Conservation (phyloP, 2,797 vertebrate genomes). For the Phalanger gymnotis region DNA sequence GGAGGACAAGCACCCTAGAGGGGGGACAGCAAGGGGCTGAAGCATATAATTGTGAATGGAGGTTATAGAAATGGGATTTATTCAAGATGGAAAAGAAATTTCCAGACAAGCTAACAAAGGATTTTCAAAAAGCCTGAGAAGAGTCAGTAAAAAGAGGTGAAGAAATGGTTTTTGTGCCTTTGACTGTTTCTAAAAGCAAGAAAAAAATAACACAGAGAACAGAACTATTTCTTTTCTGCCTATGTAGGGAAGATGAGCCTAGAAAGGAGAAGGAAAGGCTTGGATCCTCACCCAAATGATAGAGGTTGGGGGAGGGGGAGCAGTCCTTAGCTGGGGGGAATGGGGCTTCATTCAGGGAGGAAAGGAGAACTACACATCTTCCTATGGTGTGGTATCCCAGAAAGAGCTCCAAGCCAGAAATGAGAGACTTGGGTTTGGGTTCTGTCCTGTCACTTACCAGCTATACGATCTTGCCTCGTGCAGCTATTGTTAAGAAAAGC, state of each 20-base stretch:
- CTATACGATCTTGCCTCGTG: background rate
- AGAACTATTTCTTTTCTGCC: background rate
- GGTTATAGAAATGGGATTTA: background rate
- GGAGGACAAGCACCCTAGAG: background rate
- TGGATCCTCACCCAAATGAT: background rate
- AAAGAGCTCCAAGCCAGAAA: background rate
- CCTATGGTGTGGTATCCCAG: background rate
- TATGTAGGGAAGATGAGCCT: background rate
- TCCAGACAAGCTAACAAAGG: background rate
- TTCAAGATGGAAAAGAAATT: background rate
- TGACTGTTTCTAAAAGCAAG: accelerated
- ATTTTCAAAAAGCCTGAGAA: background rate
- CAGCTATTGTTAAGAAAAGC: background rate
- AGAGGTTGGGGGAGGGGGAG: background rate
- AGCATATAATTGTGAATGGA: background rate
- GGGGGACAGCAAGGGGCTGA: accelerated
- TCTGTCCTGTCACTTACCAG: background rate
- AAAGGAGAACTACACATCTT: background rate
- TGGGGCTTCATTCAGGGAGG: background rate
- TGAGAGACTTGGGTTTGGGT: background rate
- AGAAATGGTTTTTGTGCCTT: too few species aligned
- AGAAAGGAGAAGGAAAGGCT: background rate
- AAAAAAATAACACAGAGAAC: background rate
- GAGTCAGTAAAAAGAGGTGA: background rate
- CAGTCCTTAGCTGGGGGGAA: background rate